Evolutionary conservation across 2,113 vertebrate genomes (phyloP), one percentile per base, ranked within the genome.

Genomic region (Lota lota): DNA sequence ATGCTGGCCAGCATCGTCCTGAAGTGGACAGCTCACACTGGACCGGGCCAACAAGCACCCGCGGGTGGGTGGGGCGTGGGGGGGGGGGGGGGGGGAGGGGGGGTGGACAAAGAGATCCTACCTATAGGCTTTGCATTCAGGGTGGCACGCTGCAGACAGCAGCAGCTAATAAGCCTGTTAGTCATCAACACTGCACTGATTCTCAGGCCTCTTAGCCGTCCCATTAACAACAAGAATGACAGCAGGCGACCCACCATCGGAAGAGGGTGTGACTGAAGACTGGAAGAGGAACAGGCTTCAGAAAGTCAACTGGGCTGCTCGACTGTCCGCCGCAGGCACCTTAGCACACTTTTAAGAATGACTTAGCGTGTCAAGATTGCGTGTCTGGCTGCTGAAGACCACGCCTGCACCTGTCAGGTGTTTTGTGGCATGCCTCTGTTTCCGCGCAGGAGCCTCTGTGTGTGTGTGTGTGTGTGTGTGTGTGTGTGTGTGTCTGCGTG

Each of bases 361-460:
- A 92, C 89, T 85, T 93, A 86, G 92, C 91, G 91, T 93, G 92
- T 93, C 85, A 93, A 91, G 90, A 83, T 87, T 85, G 86, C 89
- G 87, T 91, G 91, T 90, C 80, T 91, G 58, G 80, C 79, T 78
- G 83, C 67, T 33, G 28, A 0, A 89, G 83, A 87, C 91, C 90
- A 91, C 91, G 84, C 92, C 92, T 85, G 89, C 86, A 89, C 91
- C 88, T 91, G 90, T 91, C 91, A 93, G 90, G 88, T 91, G 87
- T 85, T 90, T 73, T 60, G 84, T 79, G 77, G 87, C 88, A 90
- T 90, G 87, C 83, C 77, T 85, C 61, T 63, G 79, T 90, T 90
- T 90, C 83, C 78, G 86, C 91, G 89, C 68, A 28, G 82, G 65
- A 83, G 79, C 73, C 47, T 50, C 2, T 6, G 69, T 19, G 60